Conservation (phyloP, 1,140 invertebrate genomes). For the Ruditapes philippinarum region DNA sequence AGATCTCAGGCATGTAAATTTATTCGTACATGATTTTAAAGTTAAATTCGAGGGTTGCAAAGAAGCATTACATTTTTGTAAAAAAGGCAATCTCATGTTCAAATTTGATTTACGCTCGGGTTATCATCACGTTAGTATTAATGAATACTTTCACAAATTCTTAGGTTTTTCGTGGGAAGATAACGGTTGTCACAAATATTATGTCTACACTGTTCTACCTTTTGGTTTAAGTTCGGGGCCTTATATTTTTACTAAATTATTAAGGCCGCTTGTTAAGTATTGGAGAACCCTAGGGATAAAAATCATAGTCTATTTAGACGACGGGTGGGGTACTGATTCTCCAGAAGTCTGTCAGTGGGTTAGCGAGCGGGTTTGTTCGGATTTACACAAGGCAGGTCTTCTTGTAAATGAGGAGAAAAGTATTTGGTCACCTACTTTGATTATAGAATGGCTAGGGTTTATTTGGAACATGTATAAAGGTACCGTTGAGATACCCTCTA, state of each 20-base stretch:
- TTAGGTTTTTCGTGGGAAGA: too few species aligned
- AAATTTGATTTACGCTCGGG: neutral
- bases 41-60: conserved; percentile 30
- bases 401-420: too few species aligned
- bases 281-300: neutral
- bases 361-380: too few species aligned
- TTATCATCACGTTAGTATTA: conserved; percentile 17
- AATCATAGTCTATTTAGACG: neutral
- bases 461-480: too few species aligned
- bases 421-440: too few species aligned
- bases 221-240: neutral
- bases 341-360: too few species aligned
- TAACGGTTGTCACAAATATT: too few species aligned
- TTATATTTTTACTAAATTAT: neutral
- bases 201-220: neutral
- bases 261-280: neutral
- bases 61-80: conserved; percentile 10
- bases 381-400: conserved; percentile 16
- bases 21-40: neutral
- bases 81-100: neutral
- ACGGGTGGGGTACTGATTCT: conserved; percentile 1
- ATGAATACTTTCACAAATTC: conserved; percentile 8
- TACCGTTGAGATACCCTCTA: too few species aligned
- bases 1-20: neutral
- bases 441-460: too few species aligned